phyloP scores from a whole-genome alignment of 2,797 vertebrate species.

The Nothura maculosa region DNA sequence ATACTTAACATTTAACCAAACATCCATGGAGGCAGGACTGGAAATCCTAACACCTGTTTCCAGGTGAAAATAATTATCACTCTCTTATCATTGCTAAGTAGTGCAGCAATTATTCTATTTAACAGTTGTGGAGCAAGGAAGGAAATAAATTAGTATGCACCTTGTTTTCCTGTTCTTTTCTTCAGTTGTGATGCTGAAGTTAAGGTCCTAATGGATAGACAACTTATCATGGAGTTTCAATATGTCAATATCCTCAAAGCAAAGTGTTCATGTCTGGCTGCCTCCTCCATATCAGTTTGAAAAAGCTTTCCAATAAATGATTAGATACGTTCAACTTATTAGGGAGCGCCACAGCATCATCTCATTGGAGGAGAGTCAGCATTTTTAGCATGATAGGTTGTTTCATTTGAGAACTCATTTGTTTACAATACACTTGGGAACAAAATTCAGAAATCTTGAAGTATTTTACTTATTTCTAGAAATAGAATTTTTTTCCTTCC shows the following conservation, averaged over 20 bases:
- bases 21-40: background rate
- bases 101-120: background rate
- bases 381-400: background rate
- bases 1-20: background rate
- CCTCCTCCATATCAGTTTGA: no score
- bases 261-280: no score
- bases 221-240: background rate
- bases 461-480: background rate
- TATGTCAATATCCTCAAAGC: no score
- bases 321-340: no score
- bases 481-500: background rate
- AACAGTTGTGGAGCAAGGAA: background rate
- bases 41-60: background rate
- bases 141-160: background rate
- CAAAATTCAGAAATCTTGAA: background rate
- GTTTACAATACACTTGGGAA: background rate
- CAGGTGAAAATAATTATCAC: background rate
- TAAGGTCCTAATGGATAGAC: background rate
- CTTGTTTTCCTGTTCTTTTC: background rate
- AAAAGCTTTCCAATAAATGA: no score
- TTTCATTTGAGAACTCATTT: background rate
- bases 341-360: no score
- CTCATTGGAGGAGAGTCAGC: background rate
- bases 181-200: background rate
- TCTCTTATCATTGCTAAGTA: background rate